phyloP scores from a whole-genome alignment of 2,113 vertebrate genomes.

The Heliornis fulica region DNA sequence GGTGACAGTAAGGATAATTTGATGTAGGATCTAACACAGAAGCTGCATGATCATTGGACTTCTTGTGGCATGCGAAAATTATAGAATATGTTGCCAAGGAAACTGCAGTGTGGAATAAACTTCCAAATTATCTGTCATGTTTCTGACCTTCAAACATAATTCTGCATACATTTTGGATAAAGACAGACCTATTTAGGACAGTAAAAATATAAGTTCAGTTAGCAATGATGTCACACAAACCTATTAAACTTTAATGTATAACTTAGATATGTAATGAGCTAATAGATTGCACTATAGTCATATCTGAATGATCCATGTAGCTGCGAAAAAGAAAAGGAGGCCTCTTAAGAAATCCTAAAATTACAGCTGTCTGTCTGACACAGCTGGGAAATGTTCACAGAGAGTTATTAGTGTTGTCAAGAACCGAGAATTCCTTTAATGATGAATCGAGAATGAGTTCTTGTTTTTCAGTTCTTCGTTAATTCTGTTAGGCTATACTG shows the following conservation, averaged over 20 bases:
- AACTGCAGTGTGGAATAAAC: not conserved
- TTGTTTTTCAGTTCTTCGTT: constrained; percentile 13
- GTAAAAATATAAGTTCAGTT: not conserved
- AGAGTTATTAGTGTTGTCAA: not conserved
- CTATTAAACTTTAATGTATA: not conserved
- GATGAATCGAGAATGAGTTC: not conserved
- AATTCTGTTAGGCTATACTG: not conserved
- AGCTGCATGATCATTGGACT: not conserved
- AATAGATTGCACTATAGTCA: not conserved
- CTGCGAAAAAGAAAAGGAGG: not conserved
- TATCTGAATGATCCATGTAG: not conserved
- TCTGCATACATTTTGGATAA: not conserved
- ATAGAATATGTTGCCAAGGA: not conserved
- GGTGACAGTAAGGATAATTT: not conserved
- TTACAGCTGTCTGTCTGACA: not conserved
- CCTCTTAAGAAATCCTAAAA: not conserved
- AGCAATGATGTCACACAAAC: not conserved
- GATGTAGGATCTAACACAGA: not conserved
- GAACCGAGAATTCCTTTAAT: not conserved
- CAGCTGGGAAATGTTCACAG: not conserved
- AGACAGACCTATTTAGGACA: not conserved
- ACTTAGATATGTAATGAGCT: not conserved
- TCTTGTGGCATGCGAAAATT: not conserved
- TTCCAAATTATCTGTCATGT: not conserved
- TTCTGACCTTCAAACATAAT: not conserved